Base-by-base conservation (phyloP, 2,888 invertebrate genomes). In the Pilophorus perplexus region DNA sequence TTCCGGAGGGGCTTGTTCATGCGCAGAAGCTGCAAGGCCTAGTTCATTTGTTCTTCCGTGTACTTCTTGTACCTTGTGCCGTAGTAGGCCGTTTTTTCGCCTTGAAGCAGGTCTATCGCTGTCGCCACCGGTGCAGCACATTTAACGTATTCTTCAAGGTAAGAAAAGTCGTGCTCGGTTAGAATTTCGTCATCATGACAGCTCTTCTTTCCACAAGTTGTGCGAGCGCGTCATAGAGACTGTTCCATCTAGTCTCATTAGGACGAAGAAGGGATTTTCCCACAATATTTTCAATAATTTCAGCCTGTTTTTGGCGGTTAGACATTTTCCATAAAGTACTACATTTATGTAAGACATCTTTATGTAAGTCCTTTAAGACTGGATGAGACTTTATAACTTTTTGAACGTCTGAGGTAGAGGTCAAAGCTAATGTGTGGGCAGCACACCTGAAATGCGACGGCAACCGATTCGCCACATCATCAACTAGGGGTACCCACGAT, bases 161-260 rank as follows among this genome's bases (percentile, higher is more conserved):
- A n/a, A n/a, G n/a, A n/a, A n/a, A n/a, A n/a, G n/a, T n/a, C n/a
- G n/a, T n/a, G n/a, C n/a, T n/a, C n/a, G n/a, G n/a, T n/a, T n/a
- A n/a, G n/a, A n/a, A n/a, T n/a, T n/a, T n/a, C n/a, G n/a, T n/a
- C n/a, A n/a, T n/a, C n/a, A n/a, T n/a, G n/a, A n/a, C n/a, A n/a
- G n/a, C n/a, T n/a, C n/a, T n/a, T n/a, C n/a, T n/a, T n/a, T n/a
- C 46, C 16, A 22, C 52, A 27, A 65, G 38, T n/a, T 27, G 25
- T 44, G 25, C 44, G 23, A 64, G 40, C 1, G 64, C 46, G 44
- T 57, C 50, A 64, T 48, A 68, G 16, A 68, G 50, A 37, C 37
- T 44, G 28, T 57, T 68, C 44, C 44, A 44, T 54, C 55, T 54
- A 1, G 33, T 46, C 14, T 67, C 57, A 14, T 27, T 33, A 1